phyloP scores from a whole-genome alignment of 2,888 invertebrate species.

The Rotaria macrura region DNA sequence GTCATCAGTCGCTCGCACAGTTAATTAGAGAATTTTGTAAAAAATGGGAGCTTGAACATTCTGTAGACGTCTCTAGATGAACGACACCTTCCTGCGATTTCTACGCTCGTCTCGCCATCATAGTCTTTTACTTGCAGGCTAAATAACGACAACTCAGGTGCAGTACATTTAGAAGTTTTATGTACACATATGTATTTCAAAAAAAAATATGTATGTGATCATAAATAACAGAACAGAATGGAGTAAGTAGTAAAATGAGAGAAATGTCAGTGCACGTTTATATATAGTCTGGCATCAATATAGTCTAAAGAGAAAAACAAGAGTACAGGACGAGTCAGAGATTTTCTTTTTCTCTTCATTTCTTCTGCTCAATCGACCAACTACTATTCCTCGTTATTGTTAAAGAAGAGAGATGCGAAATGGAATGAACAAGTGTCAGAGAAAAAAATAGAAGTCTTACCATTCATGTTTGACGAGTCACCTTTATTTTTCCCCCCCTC shows the following conservation, averaged over 20 bases:
- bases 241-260: background rate
- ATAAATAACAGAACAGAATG: background rate
- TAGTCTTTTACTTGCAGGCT: background rate
- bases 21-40: too few species aligned
- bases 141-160: background rate
- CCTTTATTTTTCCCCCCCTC: background rate
- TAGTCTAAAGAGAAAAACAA: background rate
- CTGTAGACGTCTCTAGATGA: too few species aligned
- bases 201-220: background rate
- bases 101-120: background rate
- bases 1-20: too few species aligned
- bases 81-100: too few species aligned
- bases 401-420: background rate
- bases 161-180: background rate
- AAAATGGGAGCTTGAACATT: too few species aligned
- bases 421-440: constrained; percentile 13
- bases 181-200: background rate
- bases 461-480: background rate
- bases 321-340: background rate
- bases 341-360: background rate
- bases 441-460: background rate
- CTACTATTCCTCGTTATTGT: background rate
- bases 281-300: background rate
- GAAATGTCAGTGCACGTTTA: background rate
- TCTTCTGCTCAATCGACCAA: background rate